phyloP scores from a whole-genome alignment of 92 coral and sea anemone species.

The Porites evermanni region DNA sequence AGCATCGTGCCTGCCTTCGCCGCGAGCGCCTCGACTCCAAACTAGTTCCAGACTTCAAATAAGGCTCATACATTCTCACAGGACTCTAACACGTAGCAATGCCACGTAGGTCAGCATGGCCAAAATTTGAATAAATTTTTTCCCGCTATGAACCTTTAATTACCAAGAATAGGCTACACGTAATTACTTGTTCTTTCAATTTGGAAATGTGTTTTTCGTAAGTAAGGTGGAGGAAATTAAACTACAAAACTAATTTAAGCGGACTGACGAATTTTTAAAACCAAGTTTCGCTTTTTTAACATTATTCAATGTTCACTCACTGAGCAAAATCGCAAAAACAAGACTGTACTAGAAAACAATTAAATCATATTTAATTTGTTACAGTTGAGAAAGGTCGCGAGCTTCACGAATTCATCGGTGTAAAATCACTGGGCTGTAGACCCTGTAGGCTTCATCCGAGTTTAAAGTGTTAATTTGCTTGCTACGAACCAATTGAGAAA shows the following conservation, averaged over 20 bases:
- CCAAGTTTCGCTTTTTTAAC: neutral
- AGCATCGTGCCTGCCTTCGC: too few species aligned
- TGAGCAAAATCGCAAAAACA: neutral
- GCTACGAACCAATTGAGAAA: neutral
- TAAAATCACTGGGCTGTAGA: neutral
- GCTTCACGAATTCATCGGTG: neutral
- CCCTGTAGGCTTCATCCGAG: neutral
- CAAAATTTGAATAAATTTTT: neutral
- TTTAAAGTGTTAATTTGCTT: neutral
- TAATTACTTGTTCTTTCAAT: neutral
- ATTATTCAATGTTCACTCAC: neutral
- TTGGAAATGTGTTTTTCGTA: too few species aligned
- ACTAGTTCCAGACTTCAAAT: too few species aligned
- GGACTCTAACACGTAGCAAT: neutral
- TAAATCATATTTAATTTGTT: neutral
- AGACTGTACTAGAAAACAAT: neutral
- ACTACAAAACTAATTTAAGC: too few species aligned
- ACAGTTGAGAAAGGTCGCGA: neutral
- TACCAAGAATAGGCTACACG: neutral
- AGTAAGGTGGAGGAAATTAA: neutral
- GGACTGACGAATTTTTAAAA: too few species aligned
- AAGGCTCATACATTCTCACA: too few species aligned
- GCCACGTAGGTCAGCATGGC: constrained; percentile 2
- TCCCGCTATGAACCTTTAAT: neutral
- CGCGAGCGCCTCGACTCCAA: too few species aligned